phyloP scores from a whole-genome alignment of 2,113 vertebrate genomes.

The Spermophilus dauricus region DNA sequence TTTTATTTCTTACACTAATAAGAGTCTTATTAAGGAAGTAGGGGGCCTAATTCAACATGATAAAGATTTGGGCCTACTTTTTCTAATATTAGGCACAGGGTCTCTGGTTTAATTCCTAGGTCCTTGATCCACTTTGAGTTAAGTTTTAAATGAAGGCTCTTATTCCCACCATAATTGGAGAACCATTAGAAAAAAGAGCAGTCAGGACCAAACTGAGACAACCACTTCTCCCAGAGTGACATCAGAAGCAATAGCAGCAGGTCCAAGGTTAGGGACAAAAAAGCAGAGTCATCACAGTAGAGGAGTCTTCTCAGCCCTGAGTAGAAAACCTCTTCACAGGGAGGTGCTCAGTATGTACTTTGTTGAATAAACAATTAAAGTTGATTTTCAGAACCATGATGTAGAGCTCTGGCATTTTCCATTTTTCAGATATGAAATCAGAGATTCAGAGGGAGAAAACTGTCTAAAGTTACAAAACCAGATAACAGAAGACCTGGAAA shows the following conservation, averaged over 20 bases:
- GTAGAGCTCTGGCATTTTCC: background rate
- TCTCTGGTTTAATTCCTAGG: too few relatives aligned
- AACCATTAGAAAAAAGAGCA: background rate
- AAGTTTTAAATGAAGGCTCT: background rate
- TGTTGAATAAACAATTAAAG: background rate
- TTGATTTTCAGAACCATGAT: constrained; percentile 16
- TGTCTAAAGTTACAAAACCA: background rate
- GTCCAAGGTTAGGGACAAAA: background rate
- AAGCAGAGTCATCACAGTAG: background rate
- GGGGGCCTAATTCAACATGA: too few relatives aligned
- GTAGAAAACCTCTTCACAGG: background rate
- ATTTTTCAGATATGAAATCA: background rate
- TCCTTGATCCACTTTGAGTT: too few relatives aligned
- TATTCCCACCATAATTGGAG: accelerated
- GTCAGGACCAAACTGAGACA: background rate
- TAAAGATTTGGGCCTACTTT: too few relatives aligned
- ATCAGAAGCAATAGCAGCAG: background rate
- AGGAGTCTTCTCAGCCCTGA: background rate
- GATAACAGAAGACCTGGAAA: background rate
- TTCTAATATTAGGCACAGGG: too few relatives aligned
- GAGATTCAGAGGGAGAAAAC: background rate
- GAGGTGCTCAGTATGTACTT: too few relatives aligned
- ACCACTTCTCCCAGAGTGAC: background rate
- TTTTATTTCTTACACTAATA: too few relatives aligned
- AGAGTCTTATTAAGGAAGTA: too few relatives aligned